phyloP scores from a whole-genome alignment of 1,140 invertebrate species.

The Macrotrachela quadricornifera region DNA sequence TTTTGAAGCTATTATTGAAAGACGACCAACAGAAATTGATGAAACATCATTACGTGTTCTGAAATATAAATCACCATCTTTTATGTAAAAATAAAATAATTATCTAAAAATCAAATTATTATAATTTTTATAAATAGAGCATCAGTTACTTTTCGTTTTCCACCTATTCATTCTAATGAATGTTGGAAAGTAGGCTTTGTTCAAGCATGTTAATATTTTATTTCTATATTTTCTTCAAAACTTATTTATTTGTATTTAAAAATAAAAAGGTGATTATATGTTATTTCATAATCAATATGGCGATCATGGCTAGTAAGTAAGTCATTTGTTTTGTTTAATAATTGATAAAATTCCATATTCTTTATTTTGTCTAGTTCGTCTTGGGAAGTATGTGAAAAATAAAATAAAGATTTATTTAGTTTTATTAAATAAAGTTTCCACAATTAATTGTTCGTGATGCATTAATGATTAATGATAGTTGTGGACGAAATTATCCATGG shows the following conservation, averaged over 20 bases:
- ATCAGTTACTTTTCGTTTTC: constrained; percentile 1
- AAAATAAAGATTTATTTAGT: too few relatives aligned
- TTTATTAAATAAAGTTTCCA: constrained; percentile 14
- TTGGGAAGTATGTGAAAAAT: constrained; percentile 21
- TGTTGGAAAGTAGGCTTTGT: constrained; percentile 7
- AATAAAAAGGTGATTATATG: not conserved
- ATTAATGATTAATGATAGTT: constrained; percentile 28
- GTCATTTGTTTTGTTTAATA: too few relatives aligned
- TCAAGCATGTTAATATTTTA: not conserved
- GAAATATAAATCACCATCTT: constrained; percentile 13
- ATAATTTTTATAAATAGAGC: not conserved
- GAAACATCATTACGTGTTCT: constrained; percentile 12
- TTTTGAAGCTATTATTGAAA: constrained; percentile 7
- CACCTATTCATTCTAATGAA: not conserved
- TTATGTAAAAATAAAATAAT: constrained; percentile 10
- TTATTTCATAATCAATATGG: not conserved
- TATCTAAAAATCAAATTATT: too few relatives aligned
- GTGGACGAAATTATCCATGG: constrained; percentile 29
- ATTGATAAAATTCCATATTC: too few relatives aligned
- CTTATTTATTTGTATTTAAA: too few relatives aligned
- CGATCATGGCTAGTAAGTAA: too few relatives aligned
- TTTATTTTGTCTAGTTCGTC: constrained; percentile 14
- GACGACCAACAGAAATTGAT: constrained; percentile 11
- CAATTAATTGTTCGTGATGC: constrained; percentile 24
- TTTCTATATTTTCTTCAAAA: too few relatives aligned